Base-by-base conservation (phyloP, 2,888 invertebrate genomes). In the Pollenia amentaria region DNA sequence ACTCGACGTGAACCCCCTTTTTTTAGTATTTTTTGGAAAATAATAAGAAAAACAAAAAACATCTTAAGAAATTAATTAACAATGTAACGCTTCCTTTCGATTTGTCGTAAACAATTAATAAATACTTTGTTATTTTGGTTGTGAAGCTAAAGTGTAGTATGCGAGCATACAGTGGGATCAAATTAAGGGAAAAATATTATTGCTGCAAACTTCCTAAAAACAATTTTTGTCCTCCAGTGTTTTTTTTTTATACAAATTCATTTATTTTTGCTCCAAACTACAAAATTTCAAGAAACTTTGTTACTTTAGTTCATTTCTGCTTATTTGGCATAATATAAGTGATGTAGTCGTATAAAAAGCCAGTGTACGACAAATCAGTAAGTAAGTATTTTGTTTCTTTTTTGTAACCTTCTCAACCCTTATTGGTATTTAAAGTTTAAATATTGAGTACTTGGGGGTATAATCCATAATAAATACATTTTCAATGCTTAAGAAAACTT, bases 381-480 rank as follows among this genome's bases (percentile, higher is more conserved):
- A 10, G 62, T 64, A 18, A 46, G 12, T 18, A 70, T 80, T 65
- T 75, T 69, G 42, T 16, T 42, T 60, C 12, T 46, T 44, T 73
- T 64, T 38, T 38, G n/a, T 75, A 83, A 86, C 82, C 80, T 80
- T 70, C 86, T 83, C 75, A 86, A 83, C 86, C 86, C 86, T 83
- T 84, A 83, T 75, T 79, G 76, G 70, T 62, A 84, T 87, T 87
- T 84, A 87, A 72, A 84, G 84, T 87, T 84, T 76, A 80, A 84
- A 80, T 84, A 87, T 87, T 76, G 79, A 84, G 76, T 84, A 87
- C 84, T 84, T 84, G 80, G 70, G 87, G 86, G 83, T 84, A 87
- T 87, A 87, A 87, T 87, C 87, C 84, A 84, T 87, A 87, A 87
- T 87, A 87, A 87, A 87, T 84, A 87, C 80, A 87, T 87, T 87